phyloP scores from a whole-genome alignment of 2,888 invertebrate genomes.

The Stenurella melanura region DNA sequence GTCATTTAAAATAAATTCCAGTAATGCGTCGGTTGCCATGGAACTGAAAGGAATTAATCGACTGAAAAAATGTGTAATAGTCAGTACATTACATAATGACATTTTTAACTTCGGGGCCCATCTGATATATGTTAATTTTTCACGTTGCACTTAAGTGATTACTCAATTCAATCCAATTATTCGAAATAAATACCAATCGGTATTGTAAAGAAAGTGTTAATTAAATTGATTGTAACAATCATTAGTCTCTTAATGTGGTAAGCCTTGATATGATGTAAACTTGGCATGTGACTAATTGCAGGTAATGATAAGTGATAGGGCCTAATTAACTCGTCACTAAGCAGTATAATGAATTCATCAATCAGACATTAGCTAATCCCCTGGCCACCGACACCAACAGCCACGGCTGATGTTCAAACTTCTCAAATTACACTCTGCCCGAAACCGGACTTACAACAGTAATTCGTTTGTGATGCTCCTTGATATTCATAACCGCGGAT shows the following conservation, averaged over 20 bases:
- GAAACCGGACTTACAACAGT: slow-evolving; percentile 55
- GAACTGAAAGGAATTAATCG: no score
- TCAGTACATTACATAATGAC: not conserved
- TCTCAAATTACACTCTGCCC: slow-evolving; percentile 52
- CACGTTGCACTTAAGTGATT: not conserved
- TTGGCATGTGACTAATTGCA: slow-evolving; percentile 68
- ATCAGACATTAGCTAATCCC: slow-evolving; percentile 66
- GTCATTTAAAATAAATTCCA: no score
- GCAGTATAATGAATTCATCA: slow-evolving; percentile 69
- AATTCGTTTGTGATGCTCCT: slow-evolving; percentile 54
- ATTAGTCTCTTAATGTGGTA: slow-evolving; percentile 57
- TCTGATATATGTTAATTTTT: not conserved
- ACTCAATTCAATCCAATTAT: slow-evolving; percentile 19
- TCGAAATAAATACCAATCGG: slow-evolving; percentile 22
- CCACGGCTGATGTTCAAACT: slow-evolving; percentile 33
- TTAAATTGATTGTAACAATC: slow-evolving; percentile 60
- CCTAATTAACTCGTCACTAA: slow-evolving; percentile 69
- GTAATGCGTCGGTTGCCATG: no score
- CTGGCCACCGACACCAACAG: slow-evolving; percentile 34
- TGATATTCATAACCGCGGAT: slow-evolving; percentile 55
- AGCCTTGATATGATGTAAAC: slow-evolving; percentile 60
- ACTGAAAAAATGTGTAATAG: no score
- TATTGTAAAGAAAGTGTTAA: slow-evolving; percentile 54
- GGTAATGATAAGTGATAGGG: slow-evolving; percentile 66
- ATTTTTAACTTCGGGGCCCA: not conserved